phyloP scores from a whole-genome alignment of 1,140 invertebrate genomes.

The Drosophila bocqueti region DNA sequence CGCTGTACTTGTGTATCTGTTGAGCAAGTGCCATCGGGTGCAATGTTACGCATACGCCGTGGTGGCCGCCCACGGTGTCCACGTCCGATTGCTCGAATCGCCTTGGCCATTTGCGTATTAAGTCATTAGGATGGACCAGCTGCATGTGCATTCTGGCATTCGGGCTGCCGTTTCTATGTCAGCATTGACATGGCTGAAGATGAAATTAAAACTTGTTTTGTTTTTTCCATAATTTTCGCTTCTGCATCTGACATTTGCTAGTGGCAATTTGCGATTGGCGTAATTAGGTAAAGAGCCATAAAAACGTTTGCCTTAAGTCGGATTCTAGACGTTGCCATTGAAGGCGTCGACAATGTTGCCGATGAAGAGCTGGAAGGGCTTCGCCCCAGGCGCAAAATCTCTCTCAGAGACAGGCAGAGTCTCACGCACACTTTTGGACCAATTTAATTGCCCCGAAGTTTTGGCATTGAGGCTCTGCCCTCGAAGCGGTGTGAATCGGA shows the following conservation, averaged over 20 bases:
- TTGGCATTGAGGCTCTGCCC: slow-evolving; percentile 34
- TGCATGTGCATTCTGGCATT: slow-evolving; percentile 34
- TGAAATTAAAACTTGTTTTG: slow-evolving; percentile 75
- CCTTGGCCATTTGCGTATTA: slow-evolving; percentile 58
- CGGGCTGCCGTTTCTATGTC: slow-evolving; percentile 68
- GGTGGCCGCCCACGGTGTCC: slow-evolving; percentile 51
- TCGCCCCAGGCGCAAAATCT: background rate
- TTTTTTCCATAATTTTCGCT: slow-evolving; percentile 54
- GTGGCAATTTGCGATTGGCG: slow-evolving; percentile 61
- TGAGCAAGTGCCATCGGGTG: slow-evolving; percentile 66
- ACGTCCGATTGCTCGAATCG: slow-evolving; percentile 7
- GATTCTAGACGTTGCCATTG: slow-evolving; percentile 57
- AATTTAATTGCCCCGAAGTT: slow-evolving; percentile 21
- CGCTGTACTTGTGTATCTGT: slow-evolving; percentile 17
- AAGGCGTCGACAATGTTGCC: slow-evolving; percentile 19
- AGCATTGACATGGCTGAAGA: slow-evolving; percentile 54
- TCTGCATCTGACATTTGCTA: slow-evolving; percentile 73
- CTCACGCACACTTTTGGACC: slow-evolving; percentile 12
- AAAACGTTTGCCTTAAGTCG: slow-evolving; percentile 44
- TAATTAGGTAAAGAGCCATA: slow-evolving; percentile 76
- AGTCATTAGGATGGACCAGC: slow-evolving; percentile 63
- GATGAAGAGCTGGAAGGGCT: background rate
- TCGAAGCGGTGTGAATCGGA: slow-evolving; percentile 53
- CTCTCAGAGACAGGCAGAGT: background rate
- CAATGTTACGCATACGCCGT: slow-evolving; percentile 72